Conservation (phyloP, 2,888 invertebrate species). For the Nemoura dubitans region DNA sequence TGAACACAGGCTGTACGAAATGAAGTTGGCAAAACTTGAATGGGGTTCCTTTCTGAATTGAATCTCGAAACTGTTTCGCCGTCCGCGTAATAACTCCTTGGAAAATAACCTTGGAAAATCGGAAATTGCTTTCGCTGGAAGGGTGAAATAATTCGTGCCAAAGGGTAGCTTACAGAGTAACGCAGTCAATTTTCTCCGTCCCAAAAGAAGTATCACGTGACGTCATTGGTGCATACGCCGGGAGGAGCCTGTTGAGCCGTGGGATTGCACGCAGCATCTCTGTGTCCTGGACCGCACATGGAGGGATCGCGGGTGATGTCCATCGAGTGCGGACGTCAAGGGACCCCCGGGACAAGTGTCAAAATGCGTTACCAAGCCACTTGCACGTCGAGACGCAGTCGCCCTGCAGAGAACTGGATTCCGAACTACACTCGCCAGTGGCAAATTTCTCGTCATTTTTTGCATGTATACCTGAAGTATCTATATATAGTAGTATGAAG, state of each 20-base stretch:
- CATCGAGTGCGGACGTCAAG: neutral
- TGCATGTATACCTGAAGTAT: neutral
- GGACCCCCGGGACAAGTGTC: slow-evolving; percentile 12
- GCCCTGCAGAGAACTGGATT: neutral
- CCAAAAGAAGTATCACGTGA: neutral
- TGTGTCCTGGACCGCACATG: neutral
- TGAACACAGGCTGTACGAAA: slow-evolving; percentile 18
- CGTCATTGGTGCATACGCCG: neutral
- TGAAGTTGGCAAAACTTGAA: slow-evolving; percentile 30
- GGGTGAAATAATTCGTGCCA: neutral
- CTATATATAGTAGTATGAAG: too few relatives aligned
- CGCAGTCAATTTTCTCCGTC: neutral
- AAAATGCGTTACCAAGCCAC: neutral
- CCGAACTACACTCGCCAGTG: neutral
- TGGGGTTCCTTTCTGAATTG: neutral
- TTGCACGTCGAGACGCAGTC: neutral
- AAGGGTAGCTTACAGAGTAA: neutral
- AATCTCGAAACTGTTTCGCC: neutral
- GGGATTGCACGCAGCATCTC: neutral
- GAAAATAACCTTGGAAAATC: neutral
- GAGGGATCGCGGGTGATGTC: neutral
- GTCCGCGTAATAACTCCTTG: neutral
- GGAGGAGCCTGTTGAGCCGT: too few relatives aligned
- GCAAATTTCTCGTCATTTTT: neutral
- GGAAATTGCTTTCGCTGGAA: neutral